These are phyloP conservation scores for Dicrostonyx torquatus DNA, from an alignment of 2,797 vertebrate species.

Conservation along the genomic window DNA sequence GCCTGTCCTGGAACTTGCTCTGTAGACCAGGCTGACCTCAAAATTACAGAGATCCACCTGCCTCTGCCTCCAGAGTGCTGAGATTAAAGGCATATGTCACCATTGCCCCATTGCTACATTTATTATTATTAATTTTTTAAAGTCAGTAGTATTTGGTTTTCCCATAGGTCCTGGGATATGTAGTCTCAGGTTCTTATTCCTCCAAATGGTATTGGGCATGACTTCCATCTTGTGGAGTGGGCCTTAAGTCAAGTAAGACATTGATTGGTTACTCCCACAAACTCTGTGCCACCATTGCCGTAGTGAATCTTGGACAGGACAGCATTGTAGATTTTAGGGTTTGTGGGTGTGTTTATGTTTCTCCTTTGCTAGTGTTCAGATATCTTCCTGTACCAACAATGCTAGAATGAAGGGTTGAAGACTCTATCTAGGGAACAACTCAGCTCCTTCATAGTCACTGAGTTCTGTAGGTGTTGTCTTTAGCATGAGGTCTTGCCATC, in stretches of 20 bases:
- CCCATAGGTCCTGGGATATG: neutral
- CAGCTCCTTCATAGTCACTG: neutral
- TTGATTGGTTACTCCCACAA: neutral
- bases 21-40: too few relatives aligned
- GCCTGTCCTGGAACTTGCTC: too few relatives aligned
- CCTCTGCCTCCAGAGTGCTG: too few relatives aligned
- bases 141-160: neutral
- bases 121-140: neutral
- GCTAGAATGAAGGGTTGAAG: neutral
- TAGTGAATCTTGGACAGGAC: neutral
- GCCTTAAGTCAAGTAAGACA: neutral
- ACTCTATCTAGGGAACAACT: neutral
- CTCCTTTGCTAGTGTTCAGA: neutral
- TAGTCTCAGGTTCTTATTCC: neutral
- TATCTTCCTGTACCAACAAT: neutral
- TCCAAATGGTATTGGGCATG: neutral
- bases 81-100: too few relatives aligned
- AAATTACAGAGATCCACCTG: too few relatives aligned
- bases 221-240: neutral
- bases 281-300: neutral
- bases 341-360: neutral
- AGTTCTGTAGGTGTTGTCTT: too few relatives aligned
- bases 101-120: neutral
- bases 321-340: neutral
- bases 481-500: too few relatives aligned